These are phyloP conservation scores for Osmoderma eremita DNA, from an alignment of 2,888 invertebrate species.

Conservation along the genomic window DNA sequence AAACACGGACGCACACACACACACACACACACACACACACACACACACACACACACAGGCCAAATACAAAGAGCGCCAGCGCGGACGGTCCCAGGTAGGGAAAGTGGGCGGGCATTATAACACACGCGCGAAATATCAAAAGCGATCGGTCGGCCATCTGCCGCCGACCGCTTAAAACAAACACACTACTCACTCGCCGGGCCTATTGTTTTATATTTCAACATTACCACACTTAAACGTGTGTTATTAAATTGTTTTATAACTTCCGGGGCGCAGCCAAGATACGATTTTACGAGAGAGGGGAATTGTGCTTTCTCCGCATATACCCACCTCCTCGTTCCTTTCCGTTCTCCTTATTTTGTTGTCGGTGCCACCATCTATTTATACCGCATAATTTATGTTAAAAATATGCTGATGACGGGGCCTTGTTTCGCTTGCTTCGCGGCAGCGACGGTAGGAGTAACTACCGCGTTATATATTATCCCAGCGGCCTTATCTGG, in stretches of 20 bases:
- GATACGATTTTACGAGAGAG: neutral
- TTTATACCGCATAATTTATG: conserved; percentile 57
- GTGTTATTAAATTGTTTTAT: conserved; percentile 65
- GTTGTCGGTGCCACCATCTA: neutral
- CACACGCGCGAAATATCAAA: conserved; percentile 22
- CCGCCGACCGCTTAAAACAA: conserved; percentile 55
- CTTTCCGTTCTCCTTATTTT: neutral
- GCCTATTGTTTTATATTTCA: conserved; percentile 61
- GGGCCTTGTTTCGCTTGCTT: conserved; percentile 1
- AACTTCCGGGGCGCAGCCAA: conserved; percentile 56
- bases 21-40: neutral
- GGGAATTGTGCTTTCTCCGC: neutral
- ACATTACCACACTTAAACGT: conserved; percentile 60
- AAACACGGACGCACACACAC: neutral
- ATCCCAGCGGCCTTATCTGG: conserved; percentile 7
- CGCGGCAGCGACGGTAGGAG: too few species aligned
- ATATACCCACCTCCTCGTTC: neutral
- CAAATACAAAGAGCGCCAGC: neutral
- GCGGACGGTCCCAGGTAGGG: neutral
- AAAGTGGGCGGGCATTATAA: conserved; percentile 17
- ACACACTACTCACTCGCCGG: conserved; percentile 53
- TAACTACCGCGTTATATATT: too few species aligned
- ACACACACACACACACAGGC: neutral
- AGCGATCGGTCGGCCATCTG: conserved; percentile 54
- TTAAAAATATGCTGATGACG: conserved; percentile 56